A percentile compares a stretch with the other conserved stretches of the same genome.
Conservation (phyloP, 2,113 vertebrate species). For the Malurus alboscapulatus region DNA sequence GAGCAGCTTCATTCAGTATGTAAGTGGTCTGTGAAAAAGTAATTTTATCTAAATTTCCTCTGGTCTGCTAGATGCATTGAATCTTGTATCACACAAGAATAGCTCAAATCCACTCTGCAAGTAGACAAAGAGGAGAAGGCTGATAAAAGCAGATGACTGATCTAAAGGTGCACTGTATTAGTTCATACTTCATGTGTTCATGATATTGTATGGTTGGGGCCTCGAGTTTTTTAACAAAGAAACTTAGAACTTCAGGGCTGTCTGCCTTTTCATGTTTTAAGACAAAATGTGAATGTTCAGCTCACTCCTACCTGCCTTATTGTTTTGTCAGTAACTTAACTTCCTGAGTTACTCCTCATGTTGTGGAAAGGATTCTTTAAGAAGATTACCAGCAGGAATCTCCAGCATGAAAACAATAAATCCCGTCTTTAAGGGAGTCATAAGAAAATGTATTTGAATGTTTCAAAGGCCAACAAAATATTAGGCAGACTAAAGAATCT, state of each 20-base stretch:
- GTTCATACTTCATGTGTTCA: not conserved
- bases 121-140: not conserved
- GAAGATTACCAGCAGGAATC: not conserved
- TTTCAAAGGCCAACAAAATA: slow-evolving; percentile 31
- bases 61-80: not conserved
- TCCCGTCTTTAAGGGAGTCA: not conserved
- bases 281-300: not conserved
- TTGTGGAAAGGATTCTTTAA: not conserved
- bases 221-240: not conserved
- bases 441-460: not conserved
- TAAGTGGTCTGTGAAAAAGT: not conserved
- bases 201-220: not conserved
- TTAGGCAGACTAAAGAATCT: not conserved
- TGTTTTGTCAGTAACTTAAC: not conserved
- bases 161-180: not conserved
- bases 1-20: not conserved
- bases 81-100: not conserved
- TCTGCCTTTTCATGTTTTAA: not conserved
- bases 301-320: not conserved
- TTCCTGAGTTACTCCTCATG: not conserved
- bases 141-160: not conserved
- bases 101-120: not conserved
- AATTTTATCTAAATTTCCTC: not conserved
- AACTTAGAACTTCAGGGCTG: not conserved
- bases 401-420: not conserved